Evolutionary conservation across 2,888 invertebrate species (phyloP).

Genomic region (Diaprepes abbreviatus): DNA sequence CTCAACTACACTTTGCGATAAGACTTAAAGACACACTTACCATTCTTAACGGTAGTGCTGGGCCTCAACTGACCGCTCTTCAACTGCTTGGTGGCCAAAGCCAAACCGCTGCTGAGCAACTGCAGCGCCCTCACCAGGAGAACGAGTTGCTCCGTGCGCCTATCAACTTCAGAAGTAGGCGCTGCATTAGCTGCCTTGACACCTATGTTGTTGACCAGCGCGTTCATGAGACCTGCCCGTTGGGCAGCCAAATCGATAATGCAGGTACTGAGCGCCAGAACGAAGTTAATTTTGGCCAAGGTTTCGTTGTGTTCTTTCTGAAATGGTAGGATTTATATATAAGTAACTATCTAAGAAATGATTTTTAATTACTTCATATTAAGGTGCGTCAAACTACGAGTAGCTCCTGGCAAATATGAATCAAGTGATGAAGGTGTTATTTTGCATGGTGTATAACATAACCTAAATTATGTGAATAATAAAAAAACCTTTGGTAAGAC

Average conservation of each 20-base stretch:
- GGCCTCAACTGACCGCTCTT: constrained; percentile 88
- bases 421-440: no score
- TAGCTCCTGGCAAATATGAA: no score
- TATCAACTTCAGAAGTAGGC: constrained; percentile 64
- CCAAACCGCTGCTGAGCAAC: constrained; percentile 93
- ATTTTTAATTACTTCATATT: no score
- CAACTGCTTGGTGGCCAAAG: constrained; percentile 89
- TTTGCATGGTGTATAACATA: no score
- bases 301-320: constrained; percentile 97
- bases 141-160: constrained; percentile 85
- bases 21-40: constrained; percentile 69
- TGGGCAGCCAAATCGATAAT: constrained; percentile 90
- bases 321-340: constrained; percentile 55
- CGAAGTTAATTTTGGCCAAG: constrained; percentile 96
- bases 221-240: constrained; percentile 80
- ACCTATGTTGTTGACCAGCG: constrained; percentile 59
- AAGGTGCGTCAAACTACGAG: no score
- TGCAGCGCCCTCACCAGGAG: constrained; percentile 92
- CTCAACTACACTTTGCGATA: no score
- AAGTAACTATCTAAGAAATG: no score
- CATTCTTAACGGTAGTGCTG: constrained; percentile 90
- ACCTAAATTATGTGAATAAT: no score
- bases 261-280: constrained; percentile 94
- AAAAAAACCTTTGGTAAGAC: no score
- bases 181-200: constrained; percentile 25